These are phyloP conservation scores for Meteorus cinctellus DNA, from an alignment of 2,888 invertebrate species.

Conservation along the genomic window DNA sequence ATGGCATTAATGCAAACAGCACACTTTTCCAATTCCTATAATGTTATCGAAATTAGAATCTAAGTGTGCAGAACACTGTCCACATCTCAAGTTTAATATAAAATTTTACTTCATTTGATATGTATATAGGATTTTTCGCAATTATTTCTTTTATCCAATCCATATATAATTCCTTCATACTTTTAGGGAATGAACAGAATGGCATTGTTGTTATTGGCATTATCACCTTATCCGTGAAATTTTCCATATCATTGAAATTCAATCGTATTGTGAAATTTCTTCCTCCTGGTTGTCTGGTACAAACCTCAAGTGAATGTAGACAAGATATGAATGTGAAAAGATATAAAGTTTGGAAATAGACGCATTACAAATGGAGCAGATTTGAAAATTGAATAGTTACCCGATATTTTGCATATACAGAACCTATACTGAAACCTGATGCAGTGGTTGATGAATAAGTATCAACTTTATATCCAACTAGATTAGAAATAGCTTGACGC, in stretches of 20 bases:
- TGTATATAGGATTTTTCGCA: slow-evolving; percentile 80
- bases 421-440: slow-evolving; percentile 77
- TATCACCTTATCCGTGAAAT: slow-evolving; percentile 82
- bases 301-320: slow-evolving; percentile 72
- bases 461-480: slow-evolving; percentile 85
- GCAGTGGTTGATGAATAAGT: slow-evolving; percentile 81
- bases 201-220: slow-evolving; percentile 81
- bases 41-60: slow-evolving; percentile 14
- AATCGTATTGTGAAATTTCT: slow-evolving; percentile 82
- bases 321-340: neutral
- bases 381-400: slow-evolving; percentile 48
- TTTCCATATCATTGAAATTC: slow-evolving; percentile 85
- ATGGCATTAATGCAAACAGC: slow-evolving; percentile 90
- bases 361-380: slow-evolving; percentile 51
- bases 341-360: slow-evolving; percentile 52
- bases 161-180: slow-evolving; percentile 88
- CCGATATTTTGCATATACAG: slow-evolving; percentile 78
- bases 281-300: slow-evolving; percentile 78
- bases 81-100: neutral
- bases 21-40: slow-evolving; percentile 85
- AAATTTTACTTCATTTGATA: slow-evolving; percentile 75
- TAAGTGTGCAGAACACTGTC: neutral
- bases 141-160: slow-evolving; percentile 87
- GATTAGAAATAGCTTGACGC: slow-evolving; percentile 85
- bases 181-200: slow-evolving; percentile 83